Percentiles rank a stretch among this genome's conserved stretches.
phyloP scores from a whole-genome alignment of 2,888 invertebrate genomes.

The Thalpophila matura region DNA sequence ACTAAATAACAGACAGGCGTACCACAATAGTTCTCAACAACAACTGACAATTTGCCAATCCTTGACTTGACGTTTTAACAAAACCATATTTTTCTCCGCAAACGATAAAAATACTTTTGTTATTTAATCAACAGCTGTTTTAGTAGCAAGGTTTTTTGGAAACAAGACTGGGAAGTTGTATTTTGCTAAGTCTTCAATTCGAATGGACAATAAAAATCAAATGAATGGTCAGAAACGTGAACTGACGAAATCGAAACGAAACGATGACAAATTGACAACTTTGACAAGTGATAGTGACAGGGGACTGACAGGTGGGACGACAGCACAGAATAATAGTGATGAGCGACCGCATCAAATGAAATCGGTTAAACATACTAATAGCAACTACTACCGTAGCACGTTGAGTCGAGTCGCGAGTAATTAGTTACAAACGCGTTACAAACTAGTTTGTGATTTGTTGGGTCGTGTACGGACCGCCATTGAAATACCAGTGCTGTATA shows the following conservation, averaged over 20 bases:
- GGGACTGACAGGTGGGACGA: neutral
- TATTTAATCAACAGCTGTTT: constrained; percentile 62
- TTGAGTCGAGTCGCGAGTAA: too few relatives aligned
- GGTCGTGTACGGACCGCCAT: too few relatives aligned
- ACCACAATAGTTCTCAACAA: constrained; percentile 48
- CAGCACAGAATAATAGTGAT: neutral
- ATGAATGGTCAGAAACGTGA: constrained; percentile 40
- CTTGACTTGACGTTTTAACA: constrained; percentile 58
- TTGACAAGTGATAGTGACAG: neutral
- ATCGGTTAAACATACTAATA: too few relatives aligned
- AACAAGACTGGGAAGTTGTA: constrained; percentile 51
- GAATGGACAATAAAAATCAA: constrained; percentile 26
- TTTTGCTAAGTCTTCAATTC: constrained; percentile 30
- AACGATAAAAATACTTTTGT: constrained; percentile 66
- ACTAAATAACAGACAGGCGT: constrained; percentile 39
- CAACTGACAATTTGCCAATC: constrained; percentile 45
- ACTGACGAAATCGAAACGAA: constrained; percentile 17
- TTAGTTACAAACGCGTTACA: too few relatives aligned
- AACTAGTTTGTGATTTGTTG: too few relatives aligned
- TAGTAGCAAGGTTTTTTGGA: constrained; percentile 50
- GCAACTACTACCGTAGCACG: too few relatives aligned
- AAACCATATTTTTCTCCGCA: constrained; percentile 63
- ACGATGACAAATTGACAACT: neutral
- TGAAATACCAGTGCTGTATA: too few relatives aligned
- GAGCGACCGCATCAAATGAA: too few relatives aligned